Percentiles rank a stretch among this genome's conserved stretches.
phyloP scores from a whole-genome alignment of 1,140 invertebrate genomes.

The Macrobrachium nipponense region DNA sequence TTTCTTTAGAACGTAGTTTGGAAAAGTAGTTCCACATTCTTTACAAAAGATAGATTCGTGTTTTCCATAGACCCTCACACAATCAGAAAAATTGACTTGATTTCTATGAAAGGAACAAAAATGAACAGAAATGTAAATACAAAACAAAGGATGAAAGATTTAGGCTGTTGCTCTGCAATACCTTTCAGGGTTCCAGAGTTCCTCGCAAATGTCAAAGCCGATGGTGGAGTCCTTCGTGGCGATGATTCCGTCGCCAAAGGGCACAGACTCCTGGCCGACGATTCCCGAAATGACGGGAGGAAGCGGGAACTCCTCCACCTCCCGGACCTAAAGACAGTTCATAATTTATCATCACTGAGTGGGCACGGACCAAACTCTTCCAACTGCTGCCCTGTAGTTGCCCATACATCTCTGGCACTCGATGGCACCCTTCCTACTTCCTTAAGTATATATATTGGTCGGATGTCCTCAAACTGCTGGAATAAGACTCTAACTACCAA shows the following conservation, averaged over 20 bases:
- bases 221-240: slow-evolving; percentile 92
- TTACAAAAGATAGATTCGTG: too few species aligned
- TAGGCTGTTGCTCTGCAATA: slow-evolving; percentile 63
- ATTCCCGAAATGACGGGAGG: slow-evolving; percentile 86
- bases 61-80: too few species aligned
- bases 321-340: slow-evolving; percentile 70
- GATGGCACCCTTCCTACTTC: too few species aligned
- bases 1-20: too few species aligned
- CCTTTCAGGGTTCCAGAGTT: slow-evolving; percentile 92
- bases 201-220: slow-evolving; percentile 98
- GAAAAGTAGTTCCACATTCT: too few species aligned
- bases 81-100: too few species aligned
- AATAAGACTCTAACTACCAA: too few species aligned
- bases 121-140: neutral
- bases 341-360: too few species aligned
- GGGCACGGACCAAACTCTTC: too few species aligned
- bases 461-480: too few species aligned
- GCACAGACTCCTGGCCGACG: slow-evolving; percentile 85
- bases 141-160: neutral
- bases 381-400: slow-evolving; percentile 37
- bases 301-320: slow-evolving; percentile 86
- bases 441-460: too few species aligned
- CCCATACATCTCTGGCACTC: neutral
- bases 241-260: slow-evolving; percentile 94
- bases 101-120: neutral